Percentiles rank a stretch among this genome's conserved stretches.
Evolutionary conservation across 1,140 invertebrate genomes (phyloP).

Genomic region (Sesamia nonagrioides): DNA sequence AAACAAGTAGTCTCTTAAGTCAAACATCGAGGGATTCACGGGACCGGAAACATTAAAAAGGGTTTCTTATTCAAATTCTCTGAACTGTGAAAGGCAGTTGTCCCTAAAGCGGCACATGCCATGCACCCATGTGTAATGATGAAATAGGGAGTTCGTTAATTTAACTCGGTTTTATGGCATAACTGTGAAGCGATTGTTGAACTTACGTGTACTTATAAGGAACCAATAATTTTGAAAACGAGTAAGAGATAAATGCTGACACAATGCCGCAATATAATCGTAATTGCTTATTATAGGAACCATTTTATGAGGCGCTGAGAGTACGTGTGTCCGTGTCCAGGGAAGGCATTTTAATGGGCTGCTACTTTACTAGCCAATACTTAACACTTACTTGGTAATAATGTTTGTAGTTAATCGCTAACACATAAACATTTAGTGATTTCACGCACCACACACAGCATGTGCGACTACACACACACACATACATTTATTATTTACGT

Average conservation of each 20-base stretch:
- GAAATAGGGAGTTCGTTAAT: neutral
- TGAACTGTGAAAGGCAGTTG: constrained; percentile 23
- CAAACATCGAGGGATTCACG: neutral
- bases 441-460: neutral
- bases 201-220: too few relatives aligned
- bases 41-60: constrained; percentile 16
- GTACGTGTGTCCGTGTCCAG: neutral
- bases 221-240: neutral
- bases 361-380: neutral
- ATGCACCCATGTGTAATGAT: neutral
- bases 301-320: neutral
- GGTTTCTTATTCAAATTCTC: constrained; percentile 12
- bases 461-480: neutral
- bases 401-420: neutral
- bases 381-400: neutral
- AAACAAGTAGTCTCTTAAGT: neutral
- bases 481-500: neutral
- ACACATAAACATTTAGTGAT: neutral
- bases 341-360: constrained; percentile 7
- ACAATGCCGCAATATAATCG: neutral
- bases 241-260: neutral
- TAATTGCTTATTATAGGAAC: constrained; percentile 17
- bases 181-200: neutral
- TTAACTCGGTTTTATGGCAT: neutral
- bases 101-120: neutral